phyloP scores from a whole-genome alignment of 2,888 invertebrate species.

The Phengaris arion region DNA sequence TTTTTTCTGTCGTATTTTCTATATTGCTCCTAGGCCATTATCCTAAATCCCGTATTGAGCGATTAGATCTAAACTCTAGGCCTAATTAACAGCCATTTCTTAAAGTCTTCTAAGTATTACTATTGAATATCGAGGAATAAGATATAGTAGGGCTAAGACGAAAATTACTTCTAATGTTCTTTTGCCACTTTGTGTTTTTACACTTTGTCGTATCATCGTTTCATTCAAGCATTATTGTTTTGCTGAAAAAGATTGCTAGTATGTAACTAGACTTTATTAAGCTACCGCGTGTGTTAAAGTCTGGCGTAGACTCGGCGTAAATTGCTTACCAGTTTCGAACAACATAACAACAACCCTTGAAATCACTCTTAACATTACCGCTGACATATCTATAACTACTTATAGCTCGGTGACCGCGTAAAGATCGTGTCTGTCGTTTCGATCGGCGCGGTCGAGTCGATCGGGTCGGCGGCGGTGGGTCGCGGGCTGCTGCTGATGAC shows the following conservation, averaged over 20 bases:
- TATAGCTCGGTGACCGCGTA: conserved; percentile 84
- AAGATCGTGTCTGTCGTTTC: conserved; percentile 81
- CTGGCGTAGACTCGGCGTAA: background rate
- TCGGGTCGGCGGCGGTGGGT: conserved; percentile 45
- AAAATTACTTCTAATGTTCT: conserved; percentile 25
- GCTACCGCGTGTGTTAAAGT: no score
- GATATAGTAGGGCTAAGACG: conserved; percentile 17
- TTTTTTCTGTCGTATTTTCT: conserved; percentile 30
- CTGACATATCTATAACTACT: background rate
- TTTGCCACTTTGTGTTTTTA: conserved; percentile 4
- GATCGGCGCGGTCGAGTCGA: conserved; percentile 42
- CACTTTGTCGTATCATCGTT: background rate
- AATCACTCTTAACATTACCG: background rate
- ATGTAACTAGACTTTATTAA: no score
- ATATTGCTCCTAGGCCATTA: conserved; percentile 30
- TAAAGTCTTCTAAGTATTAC: conserved; percentile 15
- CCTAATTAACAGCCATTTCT: conserved; percentile 26
- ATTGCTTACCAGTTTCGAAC: background rate
- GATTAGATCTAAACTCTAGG: conserved; percentile 20
- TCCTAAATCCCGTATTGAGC: conserved; percentile 23
- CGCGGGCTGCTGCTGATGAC: conserved; percentile 49
- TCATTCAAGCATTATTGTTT: background rate
- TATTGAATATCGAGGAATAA: conserved; percentile 19
- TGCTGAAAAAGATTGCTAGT: background rate
- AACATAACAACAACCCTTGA: background rate